phyloP scores from a whole-genome alignment of 2,888 invertebrate species.

The Dastarcus helophoroides region DNA sequence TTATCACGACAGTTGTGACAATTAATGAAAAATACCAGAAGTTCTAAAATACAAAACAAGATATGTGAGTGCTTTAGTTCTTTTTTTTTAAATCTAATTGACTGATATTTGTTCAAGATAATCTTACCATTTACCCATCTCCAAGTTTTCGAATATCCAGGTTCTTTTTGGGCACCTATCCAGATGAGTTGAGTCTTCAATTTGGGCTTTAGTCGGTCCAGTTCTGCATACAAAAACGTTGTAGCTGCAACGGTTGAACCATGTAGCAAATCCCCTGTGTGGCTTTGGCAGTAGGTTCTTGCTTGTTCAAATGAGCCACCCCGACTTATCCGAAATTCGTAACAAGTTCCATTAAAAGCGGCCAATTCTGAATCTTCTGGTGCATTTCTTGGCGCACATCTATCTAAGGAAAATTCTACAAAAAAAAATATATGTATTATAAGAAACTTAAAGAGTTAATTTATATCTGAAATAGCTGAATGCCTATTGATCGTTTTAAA shows the following conservation, averaged over 20 bases:
- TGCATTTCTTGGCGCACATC: conserved; percentile 62
- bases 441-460: too few relatives aligned
- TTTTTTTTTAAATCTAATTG: background rate
- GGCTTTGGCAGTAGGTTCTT: conserved; percentile 54
- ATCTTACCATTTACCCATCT: conserved; percentile 77
- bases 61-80: too few relatives aligned
- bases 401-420: conserved; percentile 74
- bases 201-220: conserved; percentile 67
- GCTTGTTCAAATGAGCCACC: conserved; percentile 79
- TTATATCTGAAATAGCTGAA: too few relatives aligned
- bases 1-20: too few relatives aligned
- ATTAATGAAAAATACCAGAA: too few relatives aligned
- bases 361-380: conserved; percentile 72
- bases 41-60: too few relatives aligned
- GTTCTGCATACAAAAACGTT: conserved; percentile 61
- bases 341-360: conserved; percentile 77
- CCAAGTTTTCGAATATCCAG: conserved; percentile 74
- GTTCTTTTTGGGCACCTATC: conserved; percentile 86
- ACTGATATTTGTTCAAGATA: background rate
- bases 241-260: conserved; percentile 46
- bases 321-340: conserved; percentile 73
- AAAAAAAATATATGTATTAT: conserved; percentile 13
- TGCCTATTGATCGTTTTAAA: too few relatives aligned
- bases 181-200: conserved; percentile 80
- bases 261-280: conserved; percentile 61